Evolutionary conservation across 1,140 invertebrate species (phyloP).

Genomic region (Bombus waltoni): DNA sequence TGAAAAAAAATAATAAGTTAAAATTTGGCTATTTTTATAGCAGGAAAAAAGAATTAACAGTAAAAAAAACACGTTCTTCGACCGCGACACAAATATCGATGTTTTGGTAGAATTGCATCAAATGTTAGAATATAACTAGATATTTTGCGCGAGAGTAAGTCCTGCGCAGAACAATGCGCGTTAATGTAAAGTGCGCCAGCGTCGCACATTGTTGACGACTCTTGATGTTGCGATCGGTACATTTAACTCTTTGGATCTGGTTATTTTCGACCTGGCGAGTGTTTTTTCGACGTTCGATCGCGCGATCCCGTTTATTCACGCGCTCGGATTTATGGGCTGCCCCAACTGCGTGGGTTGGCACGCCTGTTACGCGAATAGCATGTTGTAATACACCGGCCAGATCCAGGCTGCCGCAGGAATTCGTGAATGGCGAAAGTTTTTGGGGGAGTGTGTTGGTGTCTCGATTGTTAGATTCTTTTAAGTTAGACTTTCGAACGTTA

Average conservation of each 20-base stretch:
- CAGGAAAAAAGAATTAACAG: too few relatives aligned
- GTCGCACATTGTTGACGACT: too few relatives aligned
- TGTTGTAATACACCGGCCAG: constrained; percentile 6
- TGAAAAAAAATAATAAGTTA: too few relatives aligned
- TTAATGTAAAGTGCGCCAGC: background rate
- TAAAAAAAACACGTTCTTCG: background rate
- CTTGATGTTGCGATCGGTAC: too few relatives aligned
- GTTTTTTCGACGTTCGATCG: background rate
- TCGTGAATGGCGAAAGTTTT: constrained; percentile 22
- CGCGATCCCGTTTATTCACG: constrained; percentile 15
- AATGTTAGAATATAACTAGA: background rate
- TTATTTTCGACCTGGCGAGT: background rate
- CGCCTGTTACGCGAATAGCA: constrained; percentile 12
- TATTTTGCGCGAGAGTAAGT: background rate
- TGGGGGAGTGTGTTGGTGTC: background rate
- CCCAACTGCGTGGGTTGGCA: constrained; percentile 13
- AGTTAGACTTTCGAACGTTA: background rate
- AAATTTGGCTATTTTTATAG: too few relatives aligned
- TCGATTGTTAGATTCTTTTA: constrained; percentile 4
- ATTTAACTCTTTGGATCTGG: too few relatives aligned
- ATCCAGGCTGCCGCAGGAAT: background rate
- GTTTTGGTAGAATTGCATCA: background rate
- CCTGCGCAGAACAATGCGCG: background rate
- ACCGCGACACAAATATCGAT: background rate
- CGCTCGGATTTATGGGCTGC: constrained; percentile 9